Conservation (phyloP, 2,888 invertebrate genomes). For the Nephrotoma guestfalica region DNA sequence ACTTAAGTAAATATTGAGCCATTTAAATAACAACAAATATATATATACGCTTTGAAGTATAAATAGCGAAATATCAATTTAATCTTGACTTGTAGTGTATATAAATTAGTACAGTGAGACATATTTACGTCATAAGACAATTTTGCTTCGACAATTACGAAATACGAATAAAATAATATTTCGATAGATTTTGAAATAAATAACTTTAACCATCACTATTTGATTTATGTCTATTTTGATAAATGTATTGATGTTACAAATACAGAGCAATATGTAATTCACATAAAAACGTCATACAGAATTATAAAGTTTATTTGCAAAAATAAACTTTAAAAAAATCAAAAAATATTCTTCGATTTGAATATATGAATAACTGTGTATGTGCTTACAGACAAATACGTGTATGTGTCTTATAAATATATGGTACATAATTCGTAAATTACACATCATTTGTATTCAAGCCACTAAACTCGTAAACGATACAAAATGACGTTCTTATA, state of each 20-base stretch:
- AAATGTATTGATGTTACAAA: neutral
- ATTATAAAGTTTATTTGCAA: too few species aligned
- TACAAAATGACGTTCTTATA: neutral
- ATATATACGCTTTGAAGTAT: neutral
- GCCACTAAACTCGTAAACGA: neutral
- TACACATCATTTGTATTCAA: neutral
- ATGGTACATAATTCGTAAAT: neutral
- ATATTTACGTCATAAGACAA: neutral
- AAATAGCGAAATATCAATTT: neutral
- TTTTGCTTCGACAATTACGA: neutral
- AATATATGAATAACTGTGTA: neutral
- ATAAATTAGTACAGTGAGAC: neutral
- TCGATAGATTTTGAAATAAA: neutral
- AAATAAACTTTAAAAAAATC: too few species aligned
- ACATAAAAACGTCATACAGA: neutral
- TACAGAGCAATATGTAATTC: neutral
- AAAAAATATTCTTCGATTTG: neutral
- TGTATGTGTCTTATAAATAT: neutral
- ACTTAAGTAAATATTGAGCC: neutral
- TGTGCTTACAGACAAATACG: neutral
- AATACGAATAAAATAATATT: neutral
- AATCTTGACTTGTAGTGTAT: neutral
- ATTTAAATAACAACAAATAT: neutral
- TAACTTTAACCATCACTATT: neutral
- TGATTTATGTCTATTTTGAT: neutral